Evolutionary conservation across 2,113 vertebrate genomes (phyloP), one percentile per base, ranked within the genome.

Genomic region (Rhizomys pruinosus): DNA sequence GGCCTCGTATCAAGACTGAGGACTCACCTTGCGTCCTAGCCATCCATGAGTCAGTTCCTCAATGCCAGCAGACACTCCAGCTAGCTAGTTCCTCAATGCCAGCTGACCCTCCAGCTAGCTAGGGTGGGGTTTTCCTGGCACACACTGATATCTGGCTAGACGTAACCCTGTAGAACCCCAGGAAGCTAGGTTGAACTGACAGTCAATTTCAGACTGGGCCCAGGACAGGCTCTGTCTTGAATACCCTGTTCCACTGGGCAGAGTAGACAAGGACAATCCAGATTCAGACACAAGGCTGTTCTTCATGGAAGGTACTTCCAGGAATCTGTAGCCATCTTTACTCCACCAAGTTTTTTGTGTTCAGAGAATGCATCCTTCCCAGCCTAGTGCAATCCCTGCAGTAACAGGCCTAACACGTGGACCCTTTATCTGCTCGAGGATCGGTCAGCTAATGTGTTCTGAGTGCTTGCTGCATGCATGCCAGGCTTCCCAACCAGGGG

Each of bases 141-240:
- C 55, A 39, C 12, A 2, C 52, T 2, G 20, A 39, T 12, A 72
- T 52, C 73, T 17, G 87, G 12, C 39, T 5, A 22, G 8, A 61
- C 63, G n/a, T 22, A 9, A n/a, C 2, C 61, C n/a, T 4, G 0
- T 11, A 37, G 20, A 25, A 34, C 55, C 37, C 69, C 22, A 59
- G 23, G 32, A 78, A 10, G 19, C 19, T 15, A 32, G 52, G 34
- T 34, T 16, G 20, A n/a, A 25, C 19, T 2, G 1, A 9, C 25
- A n/a, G 69, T 23, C 2, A 15, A 2, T 23, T n/a, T 34, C 2
- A 55, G 11, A 42, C 3, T 0, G 5, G 22, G 7, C 37, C 4
- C 61, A 29, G 29, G 29, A 55, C 44, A 9, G 15, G 32, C 23
- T 44, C 5, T 5, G 4, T 42, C 61, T 27, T 20, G 0, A 1